These are phyloP conservation scores for Geotrupes spiniger DNA, from an alignment of 2,888 invertebrate genomes.

Conservation along the genomic window DNA sequence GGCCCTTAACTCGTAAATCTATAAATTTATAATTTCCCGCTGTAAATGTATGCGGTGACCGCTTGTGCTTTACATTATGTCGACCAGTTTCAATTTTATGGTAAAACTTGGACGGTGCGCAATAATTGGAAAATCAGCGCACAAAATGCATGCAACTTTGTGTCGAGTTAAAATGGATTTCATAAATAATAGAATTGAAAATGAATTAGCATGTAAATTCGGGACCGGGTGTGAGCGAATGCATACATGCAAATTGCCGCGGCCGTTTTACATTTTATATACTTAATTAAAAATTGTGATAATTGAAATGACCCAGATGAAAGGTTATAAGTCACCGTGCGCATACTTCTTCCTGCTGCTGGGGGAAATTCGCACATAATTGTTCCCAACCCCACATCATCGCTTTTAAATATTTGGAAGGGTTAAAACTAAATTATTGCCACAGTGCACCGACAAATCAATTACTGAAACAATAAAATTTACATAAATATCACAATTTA, in stretches of 20 bases:
- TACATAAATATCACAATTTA: constrained; percentile 23
- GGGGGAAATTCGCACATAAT: constrained; percentile 11
- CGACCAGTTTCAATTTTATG: constrained; percentile 34
- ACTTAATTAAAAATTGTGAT: constrained; percentile 30
- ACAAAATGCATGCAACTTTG: constrained; percentile 6
- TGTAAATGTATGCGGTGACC: constrained; percentile 32
- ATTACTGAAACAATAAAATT: constrained; percentile 22
- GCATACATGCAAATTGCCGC: constrained; percentile 5
- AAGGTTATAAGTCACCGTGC: constrained; percentile 7
- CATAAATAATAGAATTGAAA: constrained; percentile 34
- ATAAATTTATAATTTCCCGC: constrained; percentile 44
- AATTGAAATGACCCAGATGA: constrained; percentile 29
- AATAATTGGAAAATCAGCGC: constrained; percentile 27
- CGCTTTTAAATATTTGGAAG: constrained; percentile 16
- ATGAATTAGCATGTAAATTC: constrained; percentile 36
- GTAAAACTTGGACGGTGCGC: constrained; percentile 31
- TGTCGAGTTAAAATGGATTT: constrained; percentile 24
- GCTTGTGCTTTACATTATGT: constrained; percentile 21
- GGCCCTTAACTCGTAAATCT: constrained; percentile 44
- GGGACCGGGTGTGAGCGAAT: constrained; percentile 20
- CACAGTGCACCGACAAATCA: constrained; percentile 18
- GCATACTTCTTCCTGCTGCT: constrained; percentile 1
- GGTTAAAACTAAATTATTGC: constrained; percentile 18
- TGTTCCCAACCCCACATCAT: constrained; percentile 8
- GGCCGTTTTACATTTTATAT: constrained; percentile 12